Evolutionary conservation across 2,888 invertebrate genomes (phyloP).

Genomic region (Actias luna): DNA sequence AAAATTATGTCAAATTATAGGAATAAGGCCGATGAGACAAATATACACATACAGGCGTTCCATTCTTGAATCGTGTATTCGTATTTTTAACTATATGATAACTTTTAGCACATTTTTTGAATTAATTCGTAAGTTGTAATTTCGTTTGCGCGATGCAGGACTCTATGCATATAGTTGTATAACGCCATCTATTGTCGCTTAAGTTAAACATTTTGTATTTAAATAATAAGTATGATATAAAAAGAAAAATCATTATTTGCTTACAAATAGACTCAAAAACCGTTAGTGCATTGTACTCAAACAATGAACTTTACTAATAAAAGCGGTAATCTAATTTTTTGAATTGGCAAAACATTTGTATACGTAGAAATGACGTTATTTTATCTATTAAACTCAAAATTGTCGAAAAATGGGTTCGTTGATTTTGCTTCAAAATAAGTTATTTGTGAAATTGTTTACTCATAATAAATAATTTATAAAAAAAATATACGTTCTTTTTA

Average conservation of each 20-base stretch:
- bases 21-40: not conserved
- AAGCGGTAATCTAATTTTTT: no score
- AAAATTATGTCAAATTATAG: not conserved
- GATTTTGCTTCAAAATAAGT: no score
- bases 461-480: not conserved
- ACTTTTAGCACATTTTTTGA: no score
- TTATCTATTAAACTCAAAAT: no score
- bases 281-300: not conserved
- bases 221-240: not conserved
- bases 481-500: not conserved
- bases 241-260: not conserved
- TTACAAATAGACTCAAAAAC: not conserved
- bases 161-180: not conserved
- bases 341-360: no score
- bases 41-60: not conserved
- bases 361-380: no score
- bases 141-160: not conserved
- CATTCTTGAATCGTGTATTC: not conserved
- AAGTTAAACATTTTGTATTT: not conserved
- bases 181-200: not conserved
- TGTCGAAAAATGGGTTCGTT: no score
- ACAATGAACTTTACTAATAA: no score
- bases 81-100: not conserved
- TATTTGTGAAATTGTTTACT: not conserved
- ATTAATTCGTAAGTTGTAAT: not conserved